A percentile compares a stretch with the other conserved stretches of the same genome.
Evolutionary conservation across 1,140 invertebrate genomes (phyloP).

Genomic region (Zaprionus inermis): DNA sequence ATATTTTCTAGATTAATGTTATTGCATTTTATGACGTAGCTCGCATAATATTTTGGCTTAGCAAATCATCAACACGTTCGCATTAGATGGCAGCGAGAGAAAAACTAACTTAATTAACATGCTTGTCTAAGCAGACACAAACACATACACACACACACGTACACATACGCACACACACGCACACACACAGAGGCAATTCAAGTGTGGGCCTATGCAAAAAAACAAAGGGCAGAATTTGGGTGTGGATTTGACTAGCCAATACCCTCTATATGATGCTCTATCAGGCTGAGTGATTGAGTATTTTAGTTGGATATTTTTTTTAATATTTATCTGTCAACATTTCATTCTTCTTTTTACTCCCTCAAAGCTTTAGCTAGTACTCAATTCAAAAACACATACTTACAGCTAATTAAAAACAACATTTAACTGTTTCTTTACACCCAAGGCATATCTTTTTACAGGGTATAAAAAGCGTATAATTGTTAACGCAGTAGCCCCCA

Average conservation of each 20-base stretch:
- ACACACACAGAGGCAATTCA: not conserved
- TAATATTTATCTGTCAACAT: not conserved
- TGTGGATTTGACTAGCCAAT: not conserved
- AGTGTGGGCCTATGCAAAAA: constrained; percentile 27
- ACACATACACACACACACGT: constrained; percentile 4
- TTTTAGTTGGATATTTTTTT: too few species aligned
- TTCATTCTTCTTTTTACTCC: not conserved
- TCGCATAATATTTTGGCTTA: constrained; percentile 43
- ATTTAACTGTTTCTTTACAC: not conserved
- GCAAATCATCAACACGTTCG: constrained; percentile 56
- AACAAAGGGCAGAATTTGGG: not conserved
- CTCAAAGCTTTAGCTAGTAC: not conserved
- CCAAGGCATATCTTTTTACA: not conserved
- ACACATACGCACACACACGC: not conserved
- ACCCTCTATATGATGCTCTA: not conserved
- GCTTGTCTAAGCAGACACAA: constrained; percentile 54
- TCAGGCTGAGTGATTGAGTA: too few species aligned
- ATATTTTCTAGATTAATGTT: constrained; percentile 36
- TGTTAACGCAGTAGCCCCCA: constrained; percentile 47
- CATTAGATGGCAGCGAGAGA: constrained; percentile 37
- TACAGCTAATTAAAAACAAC: not conserved
- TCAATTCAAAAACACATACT: not conserved
- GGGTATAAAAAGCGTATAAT: constrained; percentile 52
- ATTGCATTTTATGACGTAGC: constrained; percentile 57
- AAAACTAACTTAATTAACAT: constrained; percentile 75